Evolutionary conservation across 1,140 invertebrate genomes (phyloP), one percentile per base, ranked within the genome.

Genomic region (Bathynomus jamesi): DNA sequence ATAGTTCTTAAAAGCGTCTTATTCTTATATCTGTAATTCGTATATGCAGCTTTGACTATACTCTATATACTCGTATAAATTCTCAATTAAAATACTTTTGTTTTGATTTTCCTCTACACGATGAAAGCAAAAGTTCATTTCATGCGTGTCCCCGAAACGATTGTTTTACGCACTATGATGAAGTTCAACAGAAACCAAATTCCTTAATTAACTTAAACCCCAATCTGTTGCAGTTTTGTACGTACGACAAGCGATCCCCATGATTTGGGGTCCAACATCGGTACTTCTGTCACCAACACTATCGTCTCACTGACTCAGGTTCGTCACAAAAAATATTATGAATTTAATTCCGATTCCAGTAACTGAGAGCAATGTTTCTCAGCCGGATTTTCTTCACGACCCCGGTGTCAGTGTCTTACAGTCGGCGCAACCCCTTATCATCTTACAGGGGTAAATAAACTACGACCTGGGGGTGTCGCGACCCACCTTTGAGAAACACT

Each of bases 281-380:
- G 82, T n/a, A 79, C 81, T 27, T 83, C 82, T 10, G 70, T 82
- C 10, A 83, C 82, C 24, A 82, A 83, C 69, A 80, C 79, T 13
- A 70, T 82, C 69, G 80, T 71, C 61, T 82, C 74, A 69, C 70
- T 80, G 11, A 76, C 78, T 11, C 77, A 78, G 68, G 69, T 76
- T 3, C 4, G 67, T 28, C 11, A 1, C 5, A 17, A 2, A 21
- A 53, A 11, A 53, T 17, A 17, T 53, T 53, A 21, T 53, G 21
- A 21, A 53, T 53, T 53, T 3, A 1, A 2, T 3, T 53, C 13
- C 40, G 17, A 40, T 8, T 40, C 7, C 7, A 17, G 32, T 40
- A 8, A 40, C 7, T 8, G 17, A 8, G 32, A 17, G 32, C 32
- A 40, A 40, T 53, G 40, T n/a, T n/a, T n/a, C n/a, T n/a, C n/a